A percentile compares a stretch with the other conserved stretches of the same genome.
Evolutionary conservation across 2,797 vertebrate species (phyloP).

Genomic region (Avahi laniger): DNA sequence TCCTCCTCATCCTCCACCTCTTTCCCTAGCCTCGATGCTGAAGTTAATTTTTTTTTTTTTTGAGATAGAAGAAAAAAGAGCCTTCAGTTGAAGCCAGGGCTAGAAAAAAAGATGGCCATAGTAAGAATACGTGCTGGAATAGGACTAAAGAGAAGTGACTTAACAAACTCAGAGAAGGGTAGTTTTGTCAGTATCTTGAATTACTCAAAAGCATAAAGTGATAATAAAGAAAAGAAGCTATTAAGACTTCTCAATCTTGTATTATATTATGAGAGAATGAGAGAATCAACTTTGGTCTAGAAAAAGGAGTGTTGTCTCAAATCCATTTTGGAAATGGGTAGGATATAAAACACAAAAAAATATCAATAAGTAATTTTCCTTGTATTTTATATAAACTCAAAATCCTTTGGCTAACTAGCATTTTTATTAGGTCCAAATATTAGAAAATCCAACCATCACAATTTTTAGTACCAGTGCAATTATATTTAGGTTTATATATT

Average conservation of each 20-base stretch:
- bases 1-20: not conserved
- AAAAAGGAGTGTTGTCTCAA: not conserved
- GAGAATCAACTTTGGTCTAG: not conserved
- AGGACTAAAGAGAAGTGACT: not conserved
- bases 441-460: conserved; percentile 12
- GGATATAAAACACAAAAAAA: not conserved
- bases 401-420: conserved; percentile 7
- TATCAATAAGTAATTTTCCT: not conserved
- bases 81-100: not conserved
- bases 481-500: conserved; percentile 10
- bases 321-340: conserved; percentile 35
- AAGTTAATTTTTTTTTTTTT: conserved; percentile 23
- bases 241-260: not conserved
- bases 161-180: not conserved
- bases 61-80: not conserved
- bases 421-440: conserved; percentile 48
- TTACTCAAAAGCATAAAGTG: conserved; percentile 24
- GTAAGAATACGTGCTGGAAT: not conserved
- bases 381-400: conserved; percentile 9
- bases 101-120: not conserved
- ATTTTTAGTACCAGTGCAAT: not conserved
- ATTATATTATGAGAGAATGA: not conserved
- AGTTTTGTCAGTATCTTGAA: not conserved
- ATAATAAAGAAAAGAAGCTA: conserved; percentile 19
- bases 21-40: not conserved